Conservation (phyloP, 2,113 vertebrate genomes). For the Thunnus maccoyii region DNA sequence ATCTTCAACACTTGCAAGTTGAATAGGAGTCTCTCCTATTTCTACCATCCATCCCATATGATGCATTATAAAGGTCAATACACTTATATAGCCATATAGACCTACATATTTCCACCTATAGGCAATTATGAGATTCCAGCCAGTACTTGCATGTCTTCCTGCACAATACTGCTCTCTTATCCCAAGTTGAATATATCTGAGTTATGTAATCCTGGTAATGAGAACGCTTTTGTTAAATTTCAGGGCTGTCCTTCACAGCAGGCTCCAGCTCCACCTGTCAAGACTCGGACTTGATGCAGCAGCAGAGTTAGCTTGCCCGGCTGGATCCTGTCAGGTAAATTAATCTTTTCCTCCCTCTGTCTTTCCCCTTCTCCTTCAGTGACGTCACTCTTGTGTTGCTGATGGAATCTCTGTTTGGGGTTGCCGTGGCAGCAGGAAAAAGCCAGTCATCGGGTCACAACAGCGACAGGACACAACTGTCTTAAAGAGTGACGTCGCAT, state of each 20-base stretch:
- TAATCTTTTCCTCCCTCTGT: conserved; percentile 29
- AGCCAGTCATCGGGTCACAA: conserved; percentile 57
- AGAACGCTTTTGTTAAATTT: background rate
- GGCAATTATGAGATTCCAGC: background rate
- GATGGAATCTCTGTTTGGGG: conserved; percentile 58
- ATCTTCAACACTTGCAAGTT: too few relatives aligned
- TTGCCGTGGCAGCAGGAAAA: conserved; percentile 58
- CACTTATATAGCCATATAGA: too few relatives aligned
- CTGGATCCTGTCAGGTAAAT: conserved; percentile 42
- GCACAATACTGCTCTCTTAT: too few relatives aligned
- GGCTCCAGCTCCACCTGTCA: background rate
- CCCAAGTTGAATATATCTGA: background rate
- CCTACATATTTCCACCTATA: background rate
- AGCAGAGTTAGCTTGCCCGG: background rate
- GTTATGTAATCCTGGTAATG: conserved; percentile 25
- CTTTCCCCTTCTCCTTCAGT: conserved; percentile 27
- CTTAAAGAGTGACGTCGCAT: conserved; percentile 59
- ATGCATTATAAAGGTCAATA: too few relatives aligned
- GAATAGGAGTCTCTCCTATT: too few relatives aligned
- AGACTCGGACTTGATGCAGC: background rate
- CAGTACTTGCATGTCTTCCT: background rate
- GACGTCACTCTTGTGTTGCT: conserved; percentile 28
- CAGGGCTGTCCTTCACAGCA: background rate
- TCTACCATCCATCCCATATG: too few relatives aligned
- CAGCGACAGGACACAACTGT: conserved; percentile 40